Evolutionary conservation across 2,888 invertebrate species (phyloP), one percentile per base, ranked within the genome.

Genomic region (Agriopis leucophaearia): DNA sequence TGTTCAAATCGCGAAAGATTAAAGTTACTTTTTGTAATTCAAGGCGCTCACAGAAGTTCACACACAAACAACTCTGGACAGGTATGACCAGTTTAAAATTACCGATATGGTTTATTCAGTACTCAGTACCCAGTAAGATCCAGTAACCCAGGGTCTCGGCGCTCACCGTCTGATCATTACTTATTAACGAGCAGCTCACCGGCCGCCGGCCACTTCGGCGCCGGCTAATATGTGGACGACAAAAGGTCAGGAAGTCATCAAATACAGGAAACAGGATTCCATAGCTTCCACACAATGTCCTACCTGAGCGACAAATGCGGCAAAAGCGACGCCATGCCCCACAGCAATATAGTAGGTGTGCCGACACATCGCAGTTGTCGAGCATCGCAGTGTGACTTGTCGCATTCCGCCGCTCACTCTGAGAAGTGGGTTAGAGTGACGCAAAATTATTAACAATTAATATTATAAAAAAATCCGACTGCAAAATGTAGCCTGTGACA

Each of bases 141-240:
- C 38, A n/a, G 44, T 66, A 61, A 64, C 58, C 51, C 38, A 27
- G 18, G 63, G 59, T 64, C 70, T 69, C 70, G 68, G 72, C 72
- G 68, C 45, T 47, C 16, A 9, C 47, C 9, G 71, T 60, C 63
- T 56, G 55, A 66, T 64, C 73, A 77, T 74, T 64, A 71, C 70
- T 70, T 76, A 64, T 58, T 58, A 58, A 65, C 15, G 59, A 66
- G 52, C 35, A 12, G 16, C 58, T 63, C 56, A 62, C 69, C 71
- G 64, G 66, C 66, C 66, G 64, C 56, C 18, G 56, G 18, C 45
- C 8, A 27, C 42, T 44, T 18, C 35, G 45, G 45, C 35, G 57
- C 13, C 45, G 18, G 40, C 16, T 18, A 18, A n/a, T 16, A 27
- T 44, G 13, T 18, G 18, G 12, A 13, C 55, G 45, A 57, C 57